Base-by-base conservation (phyloP, 2,888 invertebrate species). In the Andrena chrysosceles region DNA sequence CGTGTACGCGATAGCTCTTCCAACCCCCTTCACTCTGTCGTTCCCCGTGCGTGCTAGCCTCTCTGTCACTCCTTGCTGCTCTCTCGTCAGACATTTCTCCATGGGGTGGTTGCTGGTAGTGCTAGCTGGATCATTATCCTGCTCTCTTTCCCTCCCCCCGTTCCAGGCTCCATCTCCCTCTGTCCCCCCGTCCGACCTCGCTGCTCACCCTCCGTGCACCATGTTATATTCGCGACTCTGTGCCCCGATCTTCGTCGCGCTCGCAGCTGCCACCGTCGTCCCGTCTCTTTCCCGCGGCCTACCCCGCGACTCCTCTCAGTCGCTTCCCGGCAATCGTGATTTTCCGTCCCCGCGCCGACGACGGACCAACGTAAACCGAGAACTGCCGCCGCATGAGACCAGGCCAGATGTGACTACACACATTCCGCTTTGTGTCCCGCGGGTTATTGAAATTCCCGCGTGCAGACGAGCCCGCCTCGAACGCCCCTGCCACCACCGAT, bases 361-460 rank as follows among this genome's bases (percentile, higher is more conserved):
- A 72, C 75, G 77, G 89, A 84, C 84, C 89, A 89, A 89, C 91
- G 90, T 91, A 92, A 91, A 92, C 91, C 89, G 87, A 87, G 89
- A 87, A 87, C 84, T 78, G 83, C 82, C 86, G 87, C 86, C 85
- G 91, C 91, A 91, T 92, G 93, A 90, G 92, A 92, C 88, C 81
- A 72, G 87, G 79, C 91, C 92, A 92, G 91, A 92, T 92, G 92
- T 90, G 92, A 91, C 90, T 91, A 91, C 89, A 91, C 90, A 91
- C 89, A 90, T 90, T 85, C 90, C 89, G 89, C 88, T 91, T 91
- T 89, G 89, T 92, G 87, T 92, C 91, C 92, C 88, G 92, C 91
- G 93, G 93, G 91, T 89, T 88, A 89, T 86, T 89, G 87, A 92
- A 93, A 93, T 93, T 93, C 90, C 89, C 88, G 87, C 89, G 85